phyloP scores from a whole-genome alignment of 35 echinoderm and acorn worm species.

The Acanthaster planci region DNA sequence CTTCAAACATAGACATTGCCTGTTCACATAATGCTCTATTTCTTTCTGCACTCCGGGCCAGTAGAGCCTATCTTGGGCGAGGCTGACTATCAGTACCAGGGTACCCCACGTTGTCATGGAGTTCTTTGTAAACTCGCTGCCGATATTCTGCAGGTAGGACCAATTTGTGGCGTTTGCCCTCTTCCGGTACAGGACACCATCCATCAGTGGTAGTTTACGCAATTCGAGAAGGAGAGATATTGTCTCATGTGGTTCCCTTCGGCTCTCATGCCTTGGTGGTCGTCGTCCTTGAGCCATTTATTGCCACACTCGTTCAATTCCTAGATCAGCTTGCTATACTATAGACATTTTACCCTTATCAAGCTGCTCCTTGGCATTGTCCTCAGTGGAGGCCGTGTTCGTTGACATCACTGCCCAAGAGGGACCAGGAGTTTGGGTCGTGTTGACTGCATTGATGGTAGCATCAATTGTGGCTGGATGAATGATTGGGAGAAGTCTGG shows the following conservation, averaged over 20 bases:
- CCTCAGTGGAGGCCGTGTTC: background rate
- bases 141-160: background rate
- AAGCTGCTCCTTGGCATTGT: background rate
- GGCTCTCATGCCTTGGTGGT: background rate
- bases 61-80: constrained; percentile 52
- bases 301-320: background rate
- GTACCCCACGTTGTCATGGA: constrained; percentile 71
- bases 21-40: constrained; percentile 55
- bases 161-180: background rate
- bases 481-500: background rate
- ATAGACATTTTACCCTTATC: background rate
- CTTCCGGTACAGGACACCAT: constrained; percentile 31
- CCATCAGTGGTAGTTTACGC: background rate
- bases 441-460: background rate
- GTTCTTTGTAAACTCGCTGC: constrained; percentile 28
- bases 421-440: background rate
- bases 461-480: constrained; percentile 21
- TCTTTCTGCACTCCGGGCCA: constrained; percentile 56
- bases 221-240: constrained; percentile 28
- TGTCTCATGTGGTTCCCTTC: background rate
- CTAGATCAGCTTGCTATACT: background rate
- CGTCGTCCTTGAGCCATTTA: background rate
- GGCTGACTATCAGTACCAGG: constrained; percentile 40
- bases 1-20: constrained; percentile 53
- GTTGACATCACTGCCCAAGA: background rate